These are phyloP conservation scores for Tenthredo notha DNA, from an alignment of 2,888 invertebrate genomes.

Conservation along the genomic window DNA sequence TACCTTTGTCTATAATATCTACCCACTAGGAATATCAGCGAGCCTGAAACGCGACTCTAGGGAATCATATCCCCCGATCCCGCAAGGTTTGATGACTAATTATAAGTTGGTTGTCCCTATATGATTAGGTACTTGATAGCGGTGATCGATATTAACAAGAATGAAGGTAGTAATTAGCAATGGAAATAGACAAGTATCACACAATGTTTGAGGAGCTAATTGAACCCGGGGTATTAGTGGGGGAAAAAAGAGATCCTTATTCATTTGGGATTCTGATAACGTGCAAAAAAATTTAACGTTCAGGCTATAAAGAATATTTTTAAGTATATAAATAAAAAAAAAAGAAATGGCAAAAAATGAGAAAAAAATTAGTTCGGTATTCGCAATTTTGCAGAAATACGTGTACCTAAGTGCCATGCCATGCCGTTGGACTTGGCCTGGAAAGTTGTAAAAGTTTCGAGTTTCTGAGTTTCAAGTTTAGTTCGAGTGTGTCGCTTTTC, in stretches of 20 bases:
- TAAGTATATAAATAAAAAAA: not conserved
- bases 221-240: not conserved
- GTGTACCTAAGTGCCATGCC: conserved; percentile 31
- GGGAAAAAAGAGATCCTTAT: not conserved
- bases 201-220: not conserved
- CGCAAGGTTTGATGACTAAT: conserved; percentile 28
- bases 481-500: conserved; percentile 38
- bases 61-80: not conserved
- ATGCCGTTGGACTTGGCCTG: conserved; percentile 17
- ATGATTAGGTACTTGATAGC: not conserved
- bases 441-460: conserved; percentile 34
- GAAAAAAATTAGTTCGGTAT: not conserved
- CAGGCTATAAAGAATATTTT: not conserved
- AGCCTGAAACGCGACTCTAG: conserved; percentile 14
- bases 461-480: conserved; percentile 31
- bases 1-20: not conserved
- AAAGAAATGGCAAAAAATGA: not conserved
- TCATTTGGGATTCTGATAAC: not conserved
- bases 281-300: not conserved
- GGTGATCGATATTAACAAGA: not conserved
- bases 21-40: not conserved
- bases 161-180: not conserved
- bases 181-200: not conserved
- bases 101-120: not conserved
- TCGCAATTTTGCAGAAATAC: conserved; percentile 26